Evolutionary conservation across 2,888 invertebrate genomes (phyloP).

Genomic region (Prenolepis imparis): DNA sequence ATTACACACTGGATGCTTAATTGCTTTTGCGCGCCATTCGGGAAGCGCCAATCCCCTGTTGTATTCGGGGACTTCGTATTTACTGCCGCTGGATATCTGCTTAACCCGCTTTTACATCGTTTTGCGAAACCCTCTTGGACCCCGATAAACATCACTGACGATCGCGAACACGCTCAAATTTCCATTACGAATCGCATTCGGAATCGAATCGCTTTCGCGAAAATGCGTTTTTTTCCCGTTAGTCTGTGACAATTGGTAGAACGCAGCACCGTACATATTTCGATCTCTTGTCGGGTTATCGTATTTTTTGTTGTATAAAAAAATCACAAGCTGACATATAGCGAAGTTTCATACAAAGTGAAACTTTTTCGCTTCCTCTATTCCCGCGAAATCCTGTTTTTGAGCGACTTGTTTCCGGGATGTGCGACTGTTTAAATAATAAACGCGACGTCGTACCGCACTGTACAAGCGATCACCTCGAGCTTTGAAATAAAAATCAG

Average conservation of each 20-base stretch:
- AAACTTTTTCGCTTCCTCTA: slow-evolving; percentile 4
- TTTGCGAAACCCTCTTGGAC: slow-evolving; percentile 23
- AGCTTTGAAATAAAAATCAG: slow-evolving; percentile 55
- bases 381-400: slow-evolving; percentile 42
- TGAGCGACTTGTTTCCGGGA: slow-evolving; percentile 42
- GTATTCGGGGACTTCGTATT: slow-evolving; percentile 25
- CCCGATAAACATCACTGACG: slow-evolving; percentile 11
- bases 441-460: slow-evolving; percentile 42
- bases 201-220: slow-evolving; percentile 57
- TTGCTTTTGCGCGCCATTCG: slow-evolving; percentile 48
- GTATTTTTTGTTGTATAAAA: neutral
- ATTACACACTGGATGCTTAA: slow-evolving; percentile 54
- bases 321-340: neutral
- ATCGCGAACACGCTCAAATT: slow-evolving; percentile 20
- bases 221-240: slow-evolving; percentile 21
- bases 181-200: slow-evolving; percentile 43
- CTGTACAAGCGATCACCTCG: slow-evolving; percentile 45
- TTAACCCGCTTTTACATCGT: slow-evolving; percentile 53
- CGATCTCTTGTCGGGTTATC: neutral
- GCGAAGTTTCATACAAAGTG: slow-evolving; percentile 1
- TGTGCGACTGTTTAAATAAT: slow-evolving; percentile 49
- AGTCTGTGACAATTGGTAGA: slow-evolving; percentile 4
- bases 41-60: slow-evolving; percentile 47
- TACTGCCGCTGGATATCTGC: slow-evolving; percentile 43
- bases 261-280: slow-evolving; percentile 4